Evolutionary conservation across 2,888 invertebrate genomes (phyloP).

Genomic region (Sturmia bella): DNA sequence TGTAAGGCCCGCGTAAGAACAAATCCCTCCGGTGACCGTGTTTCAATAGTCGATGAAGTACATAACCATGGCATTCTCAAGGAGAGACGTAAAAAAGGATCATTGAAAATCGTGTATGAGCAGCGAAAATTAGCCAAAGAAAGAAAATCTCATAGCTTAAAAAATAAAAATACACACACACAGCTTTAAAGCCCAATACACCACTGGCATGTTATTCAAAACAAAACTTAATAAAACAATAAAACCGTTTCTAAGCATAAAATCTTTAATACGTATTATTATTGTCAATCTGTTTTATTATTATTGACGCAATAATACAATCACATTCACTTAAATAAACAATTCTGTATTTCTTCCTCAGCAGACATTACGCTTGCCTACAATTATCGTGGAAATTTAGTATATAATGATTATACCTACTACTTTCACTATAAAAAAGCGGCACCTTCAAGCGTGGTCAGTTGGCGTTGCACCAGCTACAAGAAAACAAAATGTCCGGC

Average conservation of each 20-base stretch:
- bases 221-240: too few relatives aligned
- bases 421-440: slow-evolving; percentile 74
- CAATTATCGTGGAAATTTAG: slow-evolving; percentile 79
- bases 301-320: too few relatives aligned
- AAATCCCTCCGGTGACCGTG: slow-evolving; percentile 74
- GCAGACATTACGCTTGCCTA: slow-evolving; percentile 72
- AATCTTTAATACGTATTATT: too few relatives aligned
- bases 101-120: slow-evolving; percentile 76
- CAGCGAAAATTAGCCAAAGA: slow-evolving; percentile 72
- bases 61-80: slow-evolving; percentile 77
- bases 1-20: slow-evolving; percentile 77
- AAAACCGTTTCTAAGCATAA: too few relatives aligned
- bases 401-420: slow-evolving; percentile 77
- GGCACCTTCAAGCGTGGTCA: slow-evolving; percentile 73
- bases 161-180: slow-evolving; percentile 11
- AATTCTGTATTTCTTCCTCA: slow-evolving; percentile 23
- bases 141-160: slow-evolving; percentile 30
- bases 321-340: not conserved
- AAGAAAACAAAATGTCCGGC: slow-evolving; percentile 77
- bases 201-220: not conserved
- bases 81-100: slow-evolving; percentile 77
- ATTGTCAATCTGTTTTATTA: too few relatives aligned
- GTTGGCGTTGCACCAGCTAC: slow-evolving; percentile 79
- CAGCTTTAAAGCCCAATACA: not conserved
- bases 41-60: slow-evolving; percentile 75